Evolutionary conservation across 1,140 invertebrate genomes (phyloP), one percentile per base, ranked within the genome.

Genomic region (Cydia splendana): DNA sequence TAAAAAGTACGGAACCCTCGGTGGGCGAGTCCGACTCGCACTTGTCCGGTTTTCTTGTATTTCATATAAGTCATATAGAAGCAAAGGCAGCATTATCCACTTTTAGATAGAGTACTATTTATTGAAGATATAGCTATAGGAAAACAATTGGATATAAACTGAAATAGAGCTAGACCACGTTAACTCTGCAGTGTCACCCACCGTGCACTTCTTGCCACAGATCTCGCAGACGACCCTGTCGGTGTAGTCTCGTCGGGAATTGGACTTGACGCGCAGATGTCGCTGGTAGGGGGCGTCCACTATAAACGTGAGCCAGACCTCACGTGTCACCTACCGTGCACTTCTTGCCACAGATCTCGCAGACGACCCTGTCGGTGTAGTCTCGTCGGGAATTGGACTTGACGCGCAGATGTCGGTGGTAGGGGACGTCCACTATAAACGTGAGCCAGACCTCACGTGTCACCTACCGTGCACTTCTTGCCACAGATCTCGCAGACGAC

Each of bases 401-500:
- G 10, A 87, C 74, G 9, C 85, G 85, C n/a, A 87, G 78, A 74
- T 86, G 87, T 9, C 86, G 81, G 65, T 87, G 84, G 48, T 84
- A 80, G 79, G 88, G 87, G 1, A 7, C 38, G 1, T 42, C 1
- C 34, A 6, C 9, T 42, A 42, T 42, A 42, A 10, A 42, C 38
- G 9, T 42, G 9, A 42, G 38, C 38, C 38, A 10, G 9, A 42
- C 7, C 38, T 42, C 38, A 42, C 38, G 9, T 42, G 38, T 42
- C 38, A 42, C 34, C 13, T 65, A 91, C 89, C 2, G 80, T 80
- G 73, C 87, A 89, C 67, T 82, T 87, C 74, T 85, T 85, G 12
- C 89, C 89, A 81, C 89, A 91, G 1, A 91, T 62, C 78, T 91
- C 89, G 76, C 88, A 91, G 12, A 89, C 84, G 6, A 81, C 82